Conservation (phyloP, 2,113 vertebrate species). For the Chunga burmeisteri region DNA sequence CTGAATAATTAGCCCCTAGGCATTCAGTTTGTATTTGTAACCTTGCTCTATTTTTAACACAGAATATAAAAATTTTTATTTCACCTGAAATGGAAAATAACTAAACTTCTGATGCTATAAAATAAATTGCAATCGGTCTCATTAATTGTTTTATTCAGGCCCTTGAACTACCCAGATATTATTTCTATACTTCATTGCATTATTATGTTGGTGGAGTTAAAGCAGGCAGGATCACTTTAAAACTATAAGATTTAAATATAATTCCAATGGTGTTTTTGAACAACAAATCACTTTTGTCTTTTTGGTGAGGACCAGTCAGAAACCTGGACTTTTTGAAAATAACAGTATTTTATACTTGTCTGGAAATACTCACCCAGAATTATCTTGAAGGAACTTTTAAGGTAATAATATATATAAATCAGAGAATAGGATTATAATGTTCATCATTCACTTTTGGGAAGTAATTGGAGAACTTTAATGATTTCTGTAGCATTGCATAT, state of each 20-base stretch:
- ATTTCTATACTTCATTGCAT: not conserved
- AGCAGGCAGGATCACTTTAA: not conserved
- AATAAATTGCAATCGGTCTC: not conserved
- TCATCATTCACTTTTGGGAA: not conserved
- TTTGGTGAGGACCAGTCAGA: not conserved
- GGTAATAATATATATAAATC: not conserved
- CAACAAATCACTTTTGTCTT: not conserved
- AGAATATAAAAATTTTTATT: not conserved
- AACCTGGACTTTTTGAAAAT: not conserved
- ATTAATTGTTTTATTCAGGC: not conserved
- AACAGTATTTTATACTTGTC: not conserved
- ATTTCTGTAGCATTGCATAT: not conserved
- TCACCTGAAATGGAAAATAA: not conserved
- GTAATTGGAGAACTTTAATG: not conserved
- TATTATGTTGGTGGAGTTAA: not conserved
- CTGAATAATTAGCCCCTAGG: not conserved
- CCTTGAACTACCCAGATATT: not conserved
- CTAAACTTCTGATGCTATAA: not conserved
- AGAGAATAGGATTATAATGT: not conserved
- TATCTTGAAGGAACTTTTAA: not conserved
- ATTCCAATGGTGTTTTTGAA: not conserved
- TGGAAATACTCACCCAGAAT: not conserved
- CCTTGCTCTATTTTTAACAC: not conserved
- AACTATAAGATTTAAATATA: not conserved
- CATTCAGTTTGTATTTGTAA: not conserved